A percentile compares a stretch with the other conserved stretches of the same genome.
Conservation (phyloP, 1,140 invertebrate genomes). For the Bombyx mori region DNA sequence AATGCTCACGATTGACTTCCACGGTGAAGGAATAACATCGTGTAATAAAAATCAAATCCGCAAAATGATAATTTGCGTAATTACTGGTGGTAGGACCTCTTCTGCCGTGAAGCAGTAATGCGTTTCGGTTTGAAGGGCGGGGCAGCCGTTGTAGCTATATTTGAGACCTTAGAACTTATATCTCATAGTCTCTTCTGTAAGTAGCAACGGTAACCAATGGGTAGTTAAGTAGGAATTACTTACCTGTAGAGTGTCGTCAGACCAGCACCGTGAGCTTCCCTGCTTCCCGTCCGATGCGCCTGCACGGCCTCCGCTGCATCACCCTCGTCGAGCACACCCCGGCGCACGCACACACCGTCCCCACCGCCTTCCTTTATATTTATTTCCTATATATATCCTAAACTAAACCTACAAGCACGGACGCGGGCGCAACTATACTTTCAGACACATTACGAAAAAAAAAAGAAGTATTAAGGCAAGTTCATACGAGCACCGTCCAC, state of each 20-base stretch:
- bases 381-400: neutral
- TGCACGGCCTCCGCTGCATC: conserved; percentile 47
- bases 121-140: no score
- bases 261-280: conserved; percentile 34
- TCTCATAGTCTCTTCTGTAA: no score
- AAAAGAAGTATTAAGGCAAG: conserved; percentile 28
- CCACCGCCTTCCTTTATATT: conserved; percentile 17
- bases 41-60: no score
- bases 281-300: conserved; percentile 24
- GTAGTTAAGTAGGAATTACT: conserved; percentile 7
- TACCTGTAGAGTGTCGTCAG: conserved; percentile 61
- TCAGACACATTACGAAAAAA: conserved; percentile 27
- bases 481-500: conserved; percentile 36
- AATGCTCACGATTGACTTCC: no score
- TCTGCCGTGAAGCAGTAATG: no score
- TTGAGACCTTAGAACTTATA: no score
- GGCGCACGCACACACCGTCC: conserved; percentile 25
- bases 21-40: no score
- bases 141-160: no score
- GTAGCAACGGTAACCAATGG: no score
- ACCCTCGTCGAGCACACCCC: conserved; percentile 28
- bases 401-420: conserved; percentile 11
- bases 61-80: no score
- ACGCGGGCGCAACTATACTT: conserved; percentile 21
- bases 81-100: no score